Evolutionary conservation across 2,797 vertebrate genomes (phyloP).

Genomic region (Takifugu rubripes): DNA sequence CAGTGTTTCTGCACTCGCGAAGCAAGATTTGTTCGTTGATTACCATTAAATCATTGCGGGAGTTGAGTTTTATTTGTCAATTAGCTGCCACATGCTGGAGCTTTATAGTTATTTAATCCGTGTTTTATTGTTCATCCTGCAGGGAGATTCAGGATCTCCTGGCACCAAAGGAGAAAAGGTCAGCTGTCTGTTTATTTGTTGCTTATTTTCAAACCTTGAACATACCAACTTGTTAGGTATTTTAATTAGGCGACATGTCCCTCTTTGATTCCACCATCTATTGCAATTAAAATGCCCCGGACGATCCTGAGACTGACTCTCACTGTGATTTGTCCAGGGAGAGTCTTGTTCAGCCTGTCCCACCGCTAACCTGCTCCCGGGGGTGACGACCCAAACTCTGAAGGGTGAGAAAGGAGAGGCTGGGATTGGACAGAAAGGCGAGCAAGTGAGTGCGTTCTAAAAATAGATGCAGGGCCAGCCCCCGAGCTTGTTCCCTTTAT

Average conservation of each 20-base stretch:
- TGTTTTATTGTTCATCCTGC: constrained; percentile 38
- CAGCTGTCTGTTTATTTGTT: constrained; percentile 22
- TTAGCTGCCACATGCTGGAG: constrained; percentile 1
- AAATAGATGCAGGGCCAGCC: background rate
- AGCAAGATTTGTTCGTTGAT: too few species aligned
- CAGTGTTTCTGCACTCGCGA: too few species aligned
- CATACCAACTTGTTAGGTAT: too few species aligned
- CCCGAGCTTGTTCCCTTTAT: too few species aligned
- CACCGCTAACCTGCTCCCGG: constrained; percentile 29
- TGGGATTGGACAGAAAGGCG: constrained; percentile 66
- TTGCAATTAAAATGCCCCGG: too few species aligned
- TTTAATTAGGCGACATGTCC: too few species aligned
- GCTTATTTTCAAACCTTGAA: constrained; percentile 6
- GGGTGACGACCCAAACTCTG: constrained; percentile 18
- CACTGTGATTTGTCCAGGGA: constrained; percentile 70
- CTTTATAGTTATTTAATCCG: constrained; percentile 15
- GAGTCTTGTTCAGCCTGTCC: constrained; percentile 82
- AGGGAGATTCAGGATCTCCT: constrained; percentile 64
- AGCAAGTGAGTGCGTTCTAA: constrained; percentile 70
- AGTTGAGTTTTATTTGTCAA: too few species aligned
- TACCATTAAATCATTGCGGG: too few species aligned
- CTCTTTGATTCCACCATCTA: too few species aligned
- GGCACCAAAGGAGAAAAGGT: constrained; percentile 70
- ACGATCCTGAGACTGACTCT: background rate
- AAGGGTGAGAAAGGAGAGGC: constrained; percentile 62